Evolutionary conservation across 2,888 invertebrate genomes (phyloP).

Genomic region (Melanotus villosus): DNA sequence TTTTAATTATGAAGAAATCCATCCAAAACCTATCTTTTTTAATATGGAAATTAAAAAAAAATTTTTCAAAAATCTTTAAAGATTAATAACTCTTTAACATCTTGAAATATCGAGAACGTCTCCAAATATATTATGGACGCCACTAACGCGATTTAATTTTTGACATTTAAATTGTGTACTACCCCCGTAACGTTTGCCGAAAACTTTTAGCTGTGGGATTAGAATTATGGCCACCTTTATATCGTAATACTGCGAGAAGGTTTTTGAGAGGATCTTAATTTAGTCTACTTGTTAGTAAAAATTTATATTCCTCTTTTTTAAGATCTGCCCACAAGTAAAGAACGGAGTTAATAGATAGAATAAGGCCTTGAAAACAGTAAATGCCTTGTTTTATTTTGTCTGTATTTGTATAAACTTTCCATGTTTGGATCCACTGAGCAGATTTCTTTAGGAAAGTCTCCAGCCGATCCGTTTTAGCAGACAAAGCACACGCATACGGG

Average conservation of each 20-base stretch:
- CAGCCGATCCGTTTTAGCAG: conserved; percentile 39
- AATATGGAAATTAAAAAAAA: too few species aligned
- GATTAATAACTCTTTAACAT: too few species aligned
- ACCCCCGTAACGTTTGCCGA: neutral
- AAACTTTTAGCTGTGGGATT: conserved; percentile 38
- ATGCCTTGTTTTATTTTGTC: conserved; percentile 36
- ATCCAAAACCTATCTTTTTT: too few species aligned
- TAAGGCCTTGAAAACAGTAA: conserved; percentile 51
- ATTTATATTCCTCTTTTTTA: conserved; percentile 34
- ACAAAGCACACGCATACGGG: neutral
- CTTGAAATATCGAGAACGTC: too few species aligned
- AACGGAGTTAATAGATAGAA: conserved; percentile 50
- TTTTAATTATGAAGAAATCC: too few species aligned
- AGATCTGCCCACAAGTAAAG: conserved; percentile 47
- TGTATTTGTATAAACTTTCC: conserved; percentile 36
- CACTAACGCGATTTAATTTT: too few species aligned
- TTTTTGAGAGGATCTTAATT: conserved; percentile 53
- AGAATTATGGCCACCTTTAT: conserved; percentile 47
- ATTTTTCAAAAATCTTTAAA: too few species aligned
- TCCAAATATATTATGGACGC: too few species aligned
- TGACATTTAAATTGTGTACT: too few species aligned
- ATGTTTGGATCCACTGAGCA: conserved; percentile 39
- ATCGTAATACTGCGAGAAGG: conserved; percentile 48
- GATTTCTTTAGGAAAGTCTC: conserved; percentile 44
- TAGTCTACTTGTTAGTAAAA: conserved; percentile 31